Evolutionary conservation across 2,113 vertebrate genomes (phyloP), one percentile per base, ranked within the genome.

Genomic region (Polyodon spathula): DNA sequence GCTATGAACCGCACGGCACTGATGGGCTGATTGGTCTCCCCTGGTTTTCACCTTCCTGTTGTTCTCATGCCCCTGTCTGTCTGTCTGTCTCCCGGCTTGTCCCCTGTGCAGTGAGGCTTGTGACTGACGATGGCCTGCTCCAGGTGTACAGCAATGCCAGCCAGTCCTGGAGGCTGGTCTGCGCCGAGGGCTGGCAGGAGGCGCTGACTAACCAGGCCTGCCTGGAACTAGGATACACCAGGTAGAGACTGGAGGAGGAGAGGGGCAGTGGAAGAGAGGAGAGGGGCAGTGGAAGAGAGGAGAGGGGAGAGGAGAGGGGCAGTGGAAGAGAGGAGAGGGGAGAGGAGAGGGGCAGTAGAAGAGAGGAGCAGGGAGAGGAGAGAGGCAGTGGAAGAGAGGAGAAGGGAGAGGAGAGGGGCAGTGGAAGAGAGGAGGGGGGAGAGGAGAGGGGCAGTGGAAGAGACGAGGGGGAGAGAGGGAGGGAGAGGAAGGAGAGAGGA

Each of bases 201-300:
- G 42, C 52, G 1, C 78, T 92, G 75, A 89, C 94, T 0, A 67
- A 76, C 66, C 83, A 68, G 0, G 84, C 85, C 6, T 98, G 95
- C 2, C 67, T 76, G 40, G 83, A 92, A 55, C 84, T 97, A 73
- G 95, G 94, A 65, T 97, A 93, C 62, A 66, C 79, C 65, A 64
- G 72, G 95, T 97, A 41, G 61, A 54, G 16, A 58, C n/a, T n/a
- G 52, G 8, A 6, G 7, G 52, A 44, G 6, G 43, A 44, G 8
- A 44, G 6, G 43, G 43, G 43, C 43, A 44, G 8, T 6, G 8
- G 43, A 8, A 44, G 6, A n/a, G n/a, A n/a, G n/a, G 43, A n/a
- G n/a, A n/a, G n/a, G n/a, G n/a, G n/a, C n/a, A n/a, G n/a, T n/a
- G n/a, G n/a, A n/a, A n/a, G n/a, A n/a, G n/a, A n/a, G n/a, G n/a